These are phyloP conservation scores for Tribolium madens DNA, from an alignment of 1,140 invertebrate species.

Conservation along the genomic window DNA sequence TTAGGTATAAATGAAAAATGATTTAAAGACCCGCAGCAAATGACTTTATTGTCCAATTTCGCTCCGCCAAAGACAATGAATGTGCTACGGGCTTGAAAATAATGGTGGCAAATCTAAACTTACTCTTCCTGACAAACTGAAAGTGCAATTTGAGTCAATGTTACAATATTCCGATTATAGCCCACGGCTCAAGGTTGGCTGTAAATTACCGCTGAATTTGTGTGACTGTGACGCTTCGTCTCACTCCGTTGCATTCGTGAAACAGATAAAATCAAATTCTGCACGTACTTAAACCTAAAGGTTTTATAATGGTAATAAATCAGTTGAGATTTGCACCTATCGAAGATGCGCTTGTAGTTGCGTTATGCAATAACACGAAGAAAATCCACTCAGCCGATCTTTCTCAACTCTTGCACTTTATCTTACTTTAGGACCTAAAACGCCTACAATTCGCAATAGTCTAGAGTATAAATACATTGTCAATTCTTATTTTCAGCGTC, in stretches of 20 bases:
- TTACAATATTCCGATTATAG: constrained; percentile 46
- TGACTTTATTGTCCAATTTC: not conserved
- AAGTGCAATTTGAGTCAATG: constrained; percentile 34
- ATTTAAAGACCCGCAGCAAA: not conserved
- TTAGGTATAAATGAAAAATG: not conserved
- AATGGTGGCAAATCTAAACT: constrained; percentile 10
- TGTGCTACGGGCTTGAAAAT: not conserved
- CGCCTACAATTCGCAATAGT: not conserved
- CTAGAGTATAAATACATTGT: not conserved
- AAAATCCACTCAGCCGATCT: not conserved
- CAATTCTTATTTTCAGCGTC: not conserved
- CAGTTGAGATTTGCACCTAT: constrained; percentile 12
- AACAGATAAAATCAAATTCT: constrained; percentile 46
- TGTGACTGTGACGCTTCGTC: constrained; percentile 47
- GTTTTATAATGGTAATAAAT: constrained; percentile 42
- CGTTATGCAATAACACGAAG: not conserved
- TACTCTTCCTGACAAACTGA: constrained; percentile 29
- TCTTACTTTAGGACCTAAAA: not conserved
- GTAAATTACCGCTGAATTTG: constrained; percentile 47
- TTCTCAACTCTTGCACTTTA: not conserved
- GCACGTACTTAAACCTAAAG: constrained; percentile 32
- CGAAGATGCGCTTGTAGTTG: not conserved
- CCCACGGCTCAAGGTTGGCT: constrained; percentile 42
- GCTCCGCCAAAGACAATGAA: constrained; percentile 4
- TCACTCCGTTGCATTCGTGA: constrained; percentile 40